Base-by-base conservation (phyloP, 2,113 vertebrate species). In the Panthera uncia region DNA sequence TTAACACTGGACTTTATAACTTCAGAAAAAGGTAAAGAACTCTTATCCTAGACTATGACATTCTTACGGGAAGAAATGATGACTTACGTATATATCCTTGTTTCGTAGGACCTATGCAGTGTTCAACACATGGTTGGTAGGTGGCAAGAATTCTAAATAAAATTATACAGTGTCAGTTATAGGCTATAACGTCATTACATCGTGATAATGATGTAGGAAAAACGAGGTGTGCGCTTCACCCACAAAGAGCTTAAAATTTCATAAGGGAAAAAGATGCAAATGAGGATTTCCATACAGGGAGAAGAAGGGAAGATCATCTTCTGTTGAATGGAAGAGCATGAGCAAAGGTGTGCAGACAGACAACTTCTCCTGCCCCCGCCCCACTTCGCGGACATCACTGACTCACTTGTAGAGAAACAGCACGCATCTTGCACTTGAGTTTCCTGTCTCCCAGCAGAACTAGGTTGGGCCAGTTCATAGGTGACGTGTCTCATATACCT, bases 261-360 rank as follows among this genome's bases (percentile, higher is more conserved):
- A 14, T 36, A 65, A 65, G 45, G 29, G 33, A n/a, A 87, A 84
- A 84, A 45, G 16, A 66, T 80, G 27, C 18, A 82, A 78, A 71
- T 27, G 11, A 90, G 63, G 45, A 55, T 18, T 79, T 81, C 27
- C 7, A 8, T 12, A 38, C 1, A 16, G 15, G 1, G 16, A 73
- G 74, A 93, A 88, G 92, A 97, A 90, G 25, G 8, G 18, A 89
- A 96, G 29, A n/a, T 88, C 80, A 69, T n/a, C 84, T 63, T 73
- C 6, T 63, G 13, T 18, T 29, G 45, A 81, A 45, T 19, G 68
- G 23, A 57, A 7, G 5, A 31, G 19, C 0, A 0, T 52, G 71
- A 90, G 12, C 57, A 7, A 38, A 14, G 7, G 5, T 15, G 5
- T 33, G 61, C 45, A 92, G 55, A 36, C 1, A 48, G 36, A 65